phyloP scores from a whole-genome alignment of 2,113 vertebrate genomes.

The Eulacestoma nigropectus region DNA sequence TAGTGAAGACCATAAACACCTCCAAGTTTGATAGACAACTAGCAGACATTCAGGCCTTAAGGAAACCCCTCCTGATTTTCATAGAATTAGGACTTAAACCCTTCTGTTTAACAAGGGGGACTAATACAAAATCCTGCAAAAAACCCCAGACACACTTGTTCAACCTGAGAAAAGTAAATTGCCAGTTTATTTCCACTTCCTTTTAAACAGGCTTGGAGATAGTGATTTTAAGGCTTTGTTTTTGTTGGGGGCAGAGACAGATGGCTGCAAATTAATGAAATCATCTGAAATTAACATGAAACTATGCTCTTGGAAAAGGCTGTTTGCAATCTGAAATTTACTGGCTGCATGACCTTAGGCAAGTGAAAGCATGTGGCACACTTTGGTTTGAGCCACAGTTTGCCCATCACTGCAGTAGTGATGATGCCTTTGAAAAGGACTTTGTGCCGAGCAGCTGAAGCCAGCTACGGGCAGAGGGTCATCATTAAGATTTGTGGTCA shows the following conservation, averaged over 20 bases:
- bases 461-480: background rate
- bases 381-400: background rate
- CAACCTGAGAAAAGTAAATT: background rate
- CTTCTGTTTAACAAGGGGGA: background rate
- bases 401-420: background rate
- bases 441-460: background rate
- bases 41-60: background rate
- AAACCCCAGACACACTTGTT: background rate
- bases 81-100: background rate
- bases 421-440: background rate
- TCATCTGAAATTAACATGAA: background rate
- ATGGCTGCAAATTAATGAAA: background rate
- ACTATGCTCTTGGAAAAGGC: background rate
- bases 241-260: background rate
- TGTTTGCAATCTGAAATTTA: background rate
- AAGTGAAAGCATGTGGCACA: background rate
- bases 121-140: background rate
- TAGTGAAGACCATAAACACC: background rate
- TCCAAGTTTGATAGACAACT: background rate
- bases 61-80: background rate
- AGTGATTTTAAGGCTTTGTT: background rate
- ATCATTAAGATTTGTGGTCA: background rate
- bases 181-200: background rate
- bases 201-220: background rate
- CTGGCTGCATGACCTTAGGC: background rate